Percentiles rank a stretch among this genome's conserved stretches.
phyloP scores from a whole-genome alignment of 2,797 vertebrate genomes.

The Galago senegalensis region DNA sequence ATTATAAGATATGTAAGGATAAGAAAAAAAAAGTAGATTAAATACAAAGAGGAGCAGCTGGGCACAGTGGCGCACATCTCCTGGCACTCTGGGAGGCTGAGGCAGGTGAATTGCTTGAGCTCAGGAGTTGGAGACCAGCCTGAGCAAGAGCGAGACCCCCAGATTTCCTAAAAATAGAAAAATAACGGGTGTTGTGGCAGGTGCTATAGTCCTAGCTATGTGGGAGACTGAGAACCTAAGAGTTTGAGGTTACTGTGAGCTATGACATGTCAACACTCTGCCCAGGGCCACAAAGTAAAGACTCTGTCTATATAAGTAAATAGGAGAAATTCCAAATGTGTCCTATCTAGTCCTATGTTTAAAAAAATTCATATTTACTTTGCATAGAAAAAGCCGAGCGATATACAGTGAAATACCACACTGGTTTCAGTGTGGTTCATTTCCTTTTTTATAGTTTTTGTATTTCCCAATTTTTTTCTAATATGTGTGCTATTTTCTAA shows the following conservation, averaged over 20 bases:
- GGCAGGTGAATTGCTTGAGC: too few relatives aligned
- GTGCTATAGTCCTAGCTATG: too few relatives aligned
- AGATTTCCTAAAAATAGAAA: too few relatives aligned
- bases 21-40: not conserved
- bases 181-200: too few relatives aligned
- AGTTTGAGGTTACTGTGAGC: too few relatives aligned
- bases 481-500: not conserved
- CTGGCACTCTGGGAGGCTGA: too few relatives aligned
- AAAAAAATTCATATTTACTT: not conserved
- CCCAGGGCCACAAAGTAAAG: too few relatives aligned
- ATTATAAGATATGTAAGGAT: constrained; percentile 39
- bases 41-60: not conserved
- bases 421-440: not conserved
- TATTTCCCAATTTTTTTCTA: constrained; percentile 36
- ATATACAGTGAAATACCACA: not conserved
- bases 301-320: not conserved
- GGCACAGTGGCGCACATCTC: too few relatives aligned
- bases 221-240: too few relatives aligned
- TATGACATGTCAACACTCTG: too few relatives aligned
- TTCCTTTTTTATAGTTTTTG: not conserved
- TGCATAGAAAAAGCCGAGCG: constrained; percentile 4
- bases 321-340: constrained; percentile 8
- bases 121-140: too few relatives aligned
- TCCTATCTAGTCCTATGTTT: constrained; percentile 15
- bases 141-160: too few relatives aligned